Evolutionary conservation across 92 coral and sea anemone species (phyloP).

Genomic region (Diadumene lineata): DNA sequence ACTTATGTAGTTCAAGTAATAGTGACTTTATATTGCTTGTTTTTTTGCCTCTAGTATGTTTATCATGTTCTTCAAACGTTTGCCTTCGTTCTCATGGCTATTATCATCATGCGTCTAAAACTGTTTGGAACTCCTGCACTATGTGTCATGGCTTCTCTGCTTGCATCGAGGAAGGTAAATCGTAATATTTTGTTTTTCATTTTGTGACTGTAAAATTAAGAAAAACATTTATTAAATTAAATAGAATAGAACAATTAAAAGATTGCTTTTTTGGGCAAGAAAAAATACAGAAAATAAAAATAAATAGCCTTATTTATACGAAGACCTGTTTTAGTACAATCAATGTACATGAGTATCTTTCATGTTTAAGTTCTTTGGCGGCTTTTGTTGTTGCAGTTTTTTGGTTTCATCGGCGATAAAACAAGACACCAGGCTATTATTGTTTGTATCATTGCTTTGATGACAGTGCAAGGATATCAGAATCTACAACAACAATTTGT

Average conservation of each 20-base stretch:
- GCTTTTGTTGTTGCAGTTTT: conserved; percentile 55
- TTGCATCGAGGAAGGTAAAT: conserved; percentile 91
- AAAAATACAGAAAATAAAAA: too few relatives aligned
- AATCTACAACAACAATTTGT: conserved; percentile 89
- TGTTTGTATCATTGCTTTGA: conserved; percentile 68
- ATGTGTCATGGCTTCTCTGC: conserved; percentile 84
- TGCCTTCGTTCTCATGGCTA: conserved; percentile 88
- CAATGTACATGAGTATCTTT: background rate
- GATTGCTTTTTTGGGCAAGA: too few relatives aligned
- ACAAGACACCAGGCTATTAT: conserved; percentile 83
- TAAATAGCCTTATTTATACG: too few relatives aligned
- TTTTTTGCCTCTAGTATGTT: conserved; percentile 53
- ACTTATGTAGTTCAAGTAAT: too few relatives aligned
- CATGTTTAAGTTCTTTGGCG: background rate
- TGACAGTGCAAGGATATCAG: conserved; percentile 90
- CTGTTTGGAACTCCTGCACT: conserved; percentile 95
- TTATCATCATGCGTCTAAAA: conserved; percentile 92
- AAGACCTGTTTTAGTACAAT: too few relatives aligned
- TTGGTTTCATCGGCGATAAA: conserved; percentile 75
- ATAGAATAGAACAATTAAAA: too few relatives aligned
- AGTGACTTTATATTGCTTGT: background rate
- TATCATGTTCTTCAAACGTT: conserved; percentile 89
- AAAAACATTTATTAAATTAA: too few relatives aligned
- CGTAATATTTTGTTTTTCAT: background rate
- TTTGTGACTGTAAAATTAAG: background rate